Evolutionary conservation across 2,113 vertebrate genomes (phyloP).

Genomic region (Sinocyclocheilus grahami): DNA sequence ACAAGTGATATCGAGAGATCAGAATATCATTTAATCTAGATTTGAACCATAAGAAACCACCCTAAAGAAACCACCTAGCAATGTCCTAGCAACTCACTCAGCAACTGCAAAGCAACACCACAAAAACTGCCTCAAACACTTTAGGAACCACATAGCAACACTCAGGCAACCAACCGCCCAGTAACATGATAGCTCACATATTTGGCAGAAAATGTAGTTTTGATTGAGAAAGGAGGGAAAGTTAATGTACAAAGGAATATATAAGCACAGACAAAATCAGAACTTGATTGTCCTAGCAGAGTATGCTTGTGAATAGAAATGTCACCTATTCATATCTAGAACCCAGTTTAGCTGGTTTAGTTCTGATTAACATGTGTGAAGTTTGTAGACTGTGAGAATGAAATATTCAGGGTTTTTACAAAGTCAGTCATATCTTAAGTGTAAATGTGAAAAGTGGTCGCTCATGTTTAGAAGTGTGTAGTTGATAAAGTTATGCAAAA

Average conservation of each 20-base stretch:
- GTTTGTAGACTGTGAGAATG: not conserved
- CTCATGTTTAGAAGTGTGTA: not conserved
- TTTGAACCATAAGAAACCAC: not conserved
- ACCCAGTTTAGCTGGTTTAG: not conserved
- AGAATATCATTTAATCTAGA: not conserved
- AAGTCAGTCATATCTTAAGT: slow-evolving; percentile 18
- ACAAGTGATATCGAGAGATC: not conserved
- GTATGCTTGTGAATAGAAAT: not conserved
- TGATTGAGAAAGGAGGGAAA: not conserved
- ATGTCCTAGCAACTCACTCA: not conserved
- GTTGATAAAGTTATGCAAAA: not conserved
- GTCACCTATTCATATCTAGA: slow-evolving; percentile 2
- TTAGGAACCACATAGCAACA: not conserved
- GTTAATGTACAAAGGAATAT: not conserved
- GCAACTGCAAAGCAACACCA: not conserved
- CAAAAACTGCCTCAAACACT: not conserved
- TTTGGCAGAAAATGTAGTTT: not conserved
- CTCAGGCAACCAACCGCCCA: not conserved
- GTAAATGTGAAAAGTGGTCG: not conserved
- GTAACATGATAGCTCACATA: not conserved
- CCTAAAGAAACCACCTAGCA: not conserved
- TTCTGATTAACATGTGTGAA: not conserved
- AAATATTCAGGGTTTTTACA: slow-evolving; percentile 11
- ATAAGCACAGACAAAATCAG: not conserved
- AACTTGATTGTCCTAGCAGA: not conserved